phyloP scores from a whole-genome alignment of 2,888 invertebrate species.

The Mythimna albipuncta region DNA sequence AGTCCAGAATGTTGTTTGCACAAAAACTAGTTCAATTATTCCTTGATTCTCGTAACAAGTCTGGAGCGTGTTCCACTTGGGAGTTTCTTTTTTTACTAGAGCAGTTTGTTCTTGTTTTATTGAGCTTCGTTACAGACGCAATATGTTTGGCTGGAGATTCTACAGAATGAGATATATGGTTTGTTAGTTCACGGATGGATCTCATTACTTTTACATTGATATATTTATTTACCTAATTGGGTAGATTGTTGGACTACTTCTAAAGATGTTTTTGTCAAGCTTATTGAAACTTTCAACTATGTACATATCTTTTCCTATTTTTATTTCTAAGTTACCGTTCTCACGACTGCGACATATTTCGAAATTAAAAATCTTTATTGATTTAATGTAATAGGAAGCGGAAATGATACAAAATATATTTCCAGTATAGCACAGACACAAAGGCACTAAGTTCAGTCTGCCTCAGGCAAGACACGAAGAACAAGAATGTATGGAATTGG shows the following conservation, averaged over 20 bases:
- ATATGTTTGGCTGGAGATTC: conserved; percentile 43
- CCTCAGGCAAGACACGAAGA: conserved; percentile 31
- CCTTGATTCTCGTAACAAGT: conserved; percentile 59
- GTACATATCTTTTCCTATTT: background rate
- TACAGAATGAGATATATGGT: conserved; percentile 35
- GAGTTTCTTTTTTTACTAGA: conserved; percentile 50
- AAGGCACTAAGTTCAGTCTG: conserved; percentile 11
- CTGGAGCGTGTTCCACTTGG: conserved; percentile 54
- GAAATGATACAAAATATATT: conserved; percentile 7
- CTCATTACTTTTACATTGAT: conserved; percentile 31
- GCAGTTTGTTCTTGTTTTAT: conserved; percentile 59
- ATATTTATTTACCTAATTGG: conserved; percentile 18
- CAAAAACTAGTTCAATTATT: conserved; percentile 66
- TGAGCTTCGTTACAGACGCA: conserved; percentile 48
- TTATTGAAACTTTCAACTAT: background rate
- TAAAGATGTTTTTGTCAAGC: background rate
- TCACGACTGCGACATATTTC: background rate
- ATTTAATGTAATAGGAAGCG: background rate
- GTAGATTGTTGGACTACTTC: background rate
- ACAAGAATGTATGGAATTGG: conserved; percentile 50
- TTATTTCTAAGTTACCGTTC: too few species aligned
- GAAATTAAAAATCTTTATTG: background rate
- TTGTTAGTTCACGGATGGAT: conserved; percentile 27
- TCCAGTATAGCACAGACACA: background rate
- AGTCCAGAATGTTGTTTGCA: conserved; percentile 47